These are phyloP conservation scores for Sylvilagus floridanus DNA, from an alignment of 2,797 vertebrate species.

Conservation along the genomic window DNA sequence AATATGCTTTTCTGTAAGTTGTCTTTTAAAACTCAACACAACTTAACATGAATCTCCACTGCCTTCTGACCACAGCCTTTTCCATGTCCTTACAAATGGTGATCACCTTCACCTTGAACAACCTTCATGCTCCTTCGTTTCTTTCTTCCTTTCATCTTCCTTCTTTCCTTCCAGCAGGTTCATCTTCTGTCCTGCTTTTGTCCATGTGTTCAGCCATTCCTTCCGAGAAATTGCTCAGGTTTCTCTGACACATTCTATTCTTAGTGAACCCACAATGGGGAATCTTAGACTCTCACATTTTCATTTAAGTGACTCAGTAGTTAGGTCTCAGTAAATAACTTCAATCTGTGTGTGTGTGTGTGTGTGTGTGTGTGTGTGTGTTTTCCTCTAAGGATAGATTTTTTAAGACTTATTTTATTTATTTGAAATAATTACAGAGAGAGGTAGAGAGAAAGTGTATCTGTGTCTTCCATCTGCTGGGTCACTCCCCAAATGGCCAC, in stretches of 20 bases:
- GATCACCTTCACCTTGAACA: background rate
- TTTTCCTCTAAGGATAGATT: background rate
- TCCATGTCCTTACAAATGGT: background rate
- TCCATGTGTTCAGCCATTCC: background rate
- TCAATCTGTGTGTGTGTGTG: background rate
- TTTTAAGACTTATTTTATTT: background rate
- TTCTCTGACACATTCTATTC: conserved; percentile 22
- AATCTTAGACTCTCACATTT: conserved; percentile 28
- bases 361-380: background rate
- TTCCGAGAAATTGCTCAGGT: conserved; percentile 31
- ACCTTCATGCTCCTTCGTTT: background rate
- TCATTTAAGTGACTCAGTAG: conserved; percentile 1
- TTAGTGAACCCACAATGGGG: conserved; percentile 1
- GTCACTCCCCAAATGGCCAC: too few relatives aligned
- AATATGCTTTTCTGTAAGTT: background rate
- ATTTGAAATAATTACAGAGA: too few relatives aligned
- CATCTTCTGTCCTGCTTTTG: background rate
- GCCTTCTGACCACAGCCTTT: conserved; percentile 25
- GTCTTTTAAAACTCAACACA: background rate
- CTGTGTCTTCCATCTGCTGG: too few relatives aligned
- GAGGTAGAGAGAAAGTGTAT: too few relatives aligned
- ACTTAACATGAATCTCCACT: background rate
- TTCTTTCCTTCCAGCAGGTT: background rate
- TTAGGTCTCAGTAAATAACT: conserved; percentile 36
- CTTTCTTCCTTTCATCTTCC: too few relatives aligned